Evolutionary conservation across 2,113 vertebrate genomes (phyloP), one percentile per base, ranked within the genome.

Genomic region (Rousettus leschenaultii): DNA sequence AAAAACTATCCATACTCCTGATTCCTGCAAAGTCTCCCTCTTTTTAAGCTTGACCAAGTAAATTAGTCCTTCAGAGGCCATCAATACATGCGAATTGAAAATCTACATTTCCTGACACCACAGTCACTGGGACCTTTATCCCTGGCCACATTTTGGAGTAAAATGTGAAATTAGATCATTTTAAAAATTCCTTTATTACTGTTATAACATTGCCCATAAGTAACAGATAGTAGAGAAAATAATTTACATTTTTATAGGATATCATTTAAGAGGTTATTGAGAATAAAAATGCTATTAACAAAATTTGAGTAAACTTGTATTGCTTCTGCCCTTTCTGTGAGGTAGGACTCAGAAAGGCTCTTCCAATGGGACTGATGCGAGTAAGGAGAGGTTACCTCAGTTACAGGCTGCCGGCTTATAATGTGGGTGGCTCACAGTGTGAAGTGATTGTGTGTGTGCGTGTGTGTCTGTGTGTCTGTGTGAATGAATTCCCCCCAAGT

Each of bases 211-310:
- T 91, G 88, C 55, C 92, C 79, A 63, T 21, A 92, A 89, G 51
- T 57, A 92, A 74, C 53, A 90, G 43, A 77, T 51, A 74, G 14
- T 45, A 61, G 84, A 89, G 40, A 57, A 95, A 94, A 96, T 88
- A 57, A 88, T 92, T 96, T 92, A 40, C 48, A 83, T 89, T 95
- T 86, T 94, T 93, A 86, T 96, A 90, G 87, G 48, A 24, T 90
- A 94, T 57, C 53, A 63, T 78, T 94, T 87, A 91, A 92, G 70
- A 74, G 80, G 66, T 30, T 43, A 63, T 78, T 53, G 43, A 14
- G 18, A 78, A 96, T 77, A 85, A 90, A 91, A 89, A 91, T 43
- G 38, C 45, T 78, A 87, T 65, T 95, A 83, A 68, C 33, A 82
- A 94, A 78, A 66, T 35, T 51, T 77, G 77, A 93, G 94, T 82